Evolutionary conservation across 2,797 vertebrate species (phyloP).

Genomic region (Poeciliopsis paucimaculata): DNA sequence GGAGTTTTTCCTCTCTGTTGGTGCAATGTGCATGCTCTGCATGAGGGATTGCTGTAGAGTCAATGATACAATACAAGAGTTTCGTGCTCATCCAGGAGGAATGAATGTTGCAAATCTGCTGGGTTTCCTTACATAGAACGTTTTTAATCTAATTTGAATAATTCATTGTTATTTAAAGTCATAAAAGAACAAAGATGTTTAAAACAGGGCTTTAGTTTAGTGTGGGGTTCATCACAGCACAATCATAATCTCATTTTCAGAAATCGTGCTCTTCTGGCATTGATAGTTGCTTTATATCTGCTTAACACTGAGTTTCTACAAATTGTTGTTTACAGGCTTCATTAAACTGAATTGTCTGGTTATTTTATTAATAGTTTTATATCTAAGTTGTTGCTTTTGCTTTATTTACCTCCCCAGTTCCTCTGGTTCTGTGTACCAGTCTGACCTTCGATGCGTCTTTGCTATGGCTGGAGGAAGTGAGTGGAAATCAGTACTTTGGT

Average conservation of each 20-base stretch:
- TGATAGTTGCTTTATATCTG: neutral
- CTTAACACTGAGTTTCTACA: neutral
- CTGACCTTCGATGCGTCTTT: slow-evolving; percentile 38
- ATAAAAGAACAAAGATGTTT: no score
- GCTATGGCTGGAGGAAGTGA: slow-evolving; percentile 28
- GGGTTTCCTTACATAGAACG: no score
- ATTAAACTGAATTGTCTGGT: no score
- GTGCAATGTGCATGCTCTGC: no score
- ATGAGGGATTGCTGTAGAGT: no score
- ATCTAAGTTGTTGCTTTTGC: neutral
- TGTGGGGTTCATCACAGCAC: neutral
- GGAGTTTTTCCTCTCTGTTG: no score
- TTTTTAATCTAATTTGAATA: no score
- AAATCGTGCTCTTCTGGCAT: neutral
- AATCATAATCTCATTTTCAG: neutral
- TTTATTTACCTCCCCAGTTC: slow-evolving; percentile 3
- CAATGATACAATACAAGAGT: no score
- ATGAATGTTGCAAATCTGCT: no score
- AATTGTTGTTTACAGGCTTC: neutral
- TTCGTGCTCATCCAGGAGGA: no score
- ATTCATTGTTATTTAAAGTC: no score
- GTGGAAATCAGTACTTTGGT: neutral
- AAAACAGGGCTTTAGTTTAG: no score
- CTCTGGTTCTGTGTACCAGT: slow-evolving; percentile 24
- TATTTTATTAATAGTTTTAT: neutral